phyloP scores from a whole-genome alignment of 2,797 vertebrate species.

The Avahi laniger region DNA sequence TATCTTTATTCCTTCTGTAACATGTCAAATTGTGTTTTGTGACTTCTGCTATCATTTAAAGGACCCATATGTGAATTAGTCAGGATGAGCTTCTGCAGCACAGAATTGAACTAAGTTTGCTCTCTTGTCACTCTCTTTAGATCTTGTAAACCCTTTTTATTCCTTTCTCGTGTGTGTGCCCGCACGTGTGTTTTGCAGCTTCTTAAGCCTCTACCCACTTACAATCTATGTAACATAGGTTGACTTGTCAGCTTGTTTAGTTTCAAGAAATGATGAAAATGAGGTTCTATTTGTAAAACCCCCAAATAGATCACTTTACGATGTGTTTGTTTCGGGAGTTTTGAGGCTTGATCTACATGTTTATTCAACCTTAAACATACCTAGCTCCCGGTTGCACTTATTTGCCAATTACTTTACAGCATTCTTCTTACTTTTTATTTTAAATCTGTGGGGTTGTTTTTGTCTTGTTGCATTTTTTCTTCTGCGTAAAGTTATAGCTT shows the following conservation, averaged over 20 bases:
- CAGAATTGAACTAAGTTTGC: background rate
- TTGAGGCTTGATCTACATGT: background rate
- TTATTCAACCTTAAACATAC: slow-evolving; percentile 33
- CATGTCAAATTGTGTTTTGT: slow-evolving; percentile 41
- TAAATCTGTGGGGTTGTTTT: slow-evolving; percentile 45
- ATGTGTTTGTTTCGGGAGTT: slow-evolving; percentile 21
- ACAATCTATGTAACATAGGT: background rate
- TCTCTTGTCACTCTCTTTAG: background rate
- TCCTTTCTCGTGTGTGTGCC: background rate
- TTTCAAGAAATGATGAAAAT: slow-evolving; percentile 42
- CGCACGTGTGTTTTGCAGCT: background rate
- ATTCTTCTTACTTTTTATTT: slow-evolving; percentile 45
- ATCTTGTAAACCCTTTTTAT: background rate
- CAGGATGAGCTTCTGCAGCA: background rate
- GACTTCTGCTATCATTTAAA: slow-evolving; percentile 20
- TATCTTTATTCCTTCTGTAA: slow-evolving; percentile 47
- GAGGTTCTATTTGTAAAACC: background rate
- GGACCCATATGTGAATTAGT: background rate
- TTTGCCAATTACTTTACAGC: background rate
- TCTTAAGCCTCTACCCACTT: background rate
- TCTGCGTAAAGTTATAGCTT: slow-evolving; percentile 55
- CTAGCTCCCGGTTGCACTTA: background rate
- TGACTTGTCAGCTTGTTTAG: background rate
- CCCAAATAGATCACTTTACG: background rate
- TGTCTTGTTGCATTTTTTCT: slow-evolving; percentile 50